These are phyloP conservation scores for Macaca fascicularis DNA, from an alignment of 2,113 vertebrate genomes.

Conservation along the genomic window T2T-MFA8v1.1 NC_088393.1:38085001-38085500, in stretches of 20 bases:
- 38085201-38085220: not conserved
- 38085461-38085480: not conserved
- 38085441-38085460: not conserved
- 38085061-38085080: not conserved
- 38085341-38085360: not conserved
- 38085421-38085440: not conserved
- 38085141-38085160: not conserved
- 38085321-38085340: not conserved
- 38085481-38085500: not conserved
- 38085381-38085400: not conserved
- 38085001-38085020: not conserved
- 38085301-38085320: not conserved
- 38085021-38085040: not conserved
- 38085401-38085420: not conserved
- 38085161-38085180: not conserved
- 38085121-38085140: not conserved
- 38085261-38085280: not conserved
- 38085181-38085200: not conserved
- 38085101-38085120: not conserved
- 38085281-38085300: not conserved
- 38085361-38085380: not conserved
- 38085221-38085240: not conserved
- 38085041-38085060: not conserved
- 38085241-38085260: not conserved
- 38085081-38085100: not conserved